Conservation (phyloP, 2,113 vertebrate species). For the Erpornis zantholeuca region DNA sequence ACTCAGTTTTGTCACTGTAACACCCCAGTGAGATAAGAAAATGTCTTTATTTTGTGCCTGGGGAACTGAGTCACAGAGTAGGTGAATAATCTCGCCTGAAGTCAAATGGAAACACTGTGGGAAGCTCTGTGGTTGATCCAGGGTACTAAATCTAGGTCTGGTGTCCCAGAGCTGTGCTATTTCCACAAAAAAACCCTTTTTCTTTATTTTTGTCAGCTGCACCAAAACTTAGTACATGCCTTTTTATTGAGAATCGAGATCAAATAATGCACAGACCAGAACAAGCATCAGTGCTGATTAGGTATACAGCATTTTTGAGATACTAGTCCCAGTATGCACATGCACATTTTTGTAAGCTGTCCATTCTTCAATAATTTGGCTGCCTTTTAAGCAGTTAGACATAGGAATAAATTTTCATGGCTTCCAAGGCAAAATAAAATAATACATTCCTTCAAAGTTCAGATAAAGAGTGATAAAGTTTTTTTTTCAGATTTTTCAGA, state of each 20-base stretch:
- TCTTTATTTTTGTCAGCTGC: background rate
- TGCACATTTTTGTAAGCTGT: background rate
- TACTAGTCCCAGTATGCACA: background rate
- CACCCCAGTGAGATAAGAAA: slow-evolving; percentile 35
- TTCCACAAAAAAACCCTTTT: background rate
- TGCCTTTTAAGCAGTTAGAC: background rate
- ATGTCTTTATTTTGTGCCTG: slow-evolving; percentile 25
- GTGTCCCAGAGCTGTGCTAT: background rate
- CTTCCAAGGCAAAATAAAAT: background rate
- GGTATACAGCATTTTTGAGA: background rate
- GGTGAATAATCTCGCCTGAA: background rate
- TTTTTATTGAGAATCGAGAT: background rate
- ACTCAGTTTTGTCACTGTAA: slow-evolving; percentile 26
- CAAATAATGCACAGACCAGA: background rate
- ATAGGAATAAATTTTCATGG: background rate
- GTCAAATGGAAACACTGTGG: slow-evolving; percentile 7
- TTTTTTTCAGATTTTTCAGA: background rate
- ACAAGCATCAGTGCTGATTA: background rate
- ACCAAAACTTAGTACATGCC: background rate
- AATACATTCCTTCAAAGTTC: background rate
- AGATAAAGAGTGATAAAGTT: background rate
- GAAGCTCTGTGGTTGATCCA: background rate
- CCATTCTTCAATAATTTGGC: background rate
- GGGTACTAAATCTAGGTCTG: background rate
- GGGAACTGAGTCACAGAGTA: background rate